These are phyloP conservation scores for Drosophila cracens DNA, from an alignment of 2,888 invertebrate species.

Conservation along the genomic window DNA sequence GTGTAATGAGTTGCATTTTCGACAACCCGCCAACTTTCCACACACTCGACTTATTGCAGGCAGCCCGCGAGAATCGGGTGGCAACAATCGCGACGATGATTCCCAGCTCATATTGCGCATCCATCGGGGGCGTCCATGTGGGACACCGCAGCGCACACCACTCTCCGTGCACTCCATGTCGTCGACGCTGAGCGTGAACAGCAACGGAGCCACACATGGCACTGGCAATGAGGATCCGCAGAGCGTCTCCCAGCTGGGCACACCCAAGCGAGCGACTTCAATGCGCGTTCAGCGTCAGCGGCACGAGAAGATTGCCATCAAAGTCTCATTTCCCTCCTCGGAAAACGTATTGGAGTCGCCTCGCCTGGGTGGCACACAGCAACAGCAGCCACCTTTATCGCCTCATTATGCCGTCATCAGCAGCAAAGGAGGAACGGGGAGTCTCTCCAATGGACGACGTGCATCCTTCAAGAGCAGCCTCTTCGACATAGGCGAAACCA, in stretches of 20 bases:
- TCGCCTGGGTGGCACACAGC: slow-evolving; percentile 65
- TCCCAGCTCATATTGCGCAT: slow-evolving; percentile 95
- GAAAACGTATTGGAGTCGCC: slow-evolving; percentile 87
- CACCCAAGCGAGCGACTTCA: slow-evolving; percentile 85
- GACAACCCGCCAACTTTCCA: slow-evolving; percentile 49
- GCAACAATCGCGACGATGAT: slow-evolving; percentile 92
- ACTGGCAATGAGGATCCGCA: slow-evolving; percentile 61
- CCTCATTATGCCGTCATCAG: slow-evolving; percentile 75
- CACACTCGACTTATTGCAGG: slow-evolving; percentile 86
- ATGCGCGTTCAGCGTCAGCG: slow-evolving; percentile 87
- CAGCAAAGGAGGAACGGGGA: slow-evolving; percentile 50
- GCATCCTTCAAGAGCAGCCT: slow-evolving; percentile 82
- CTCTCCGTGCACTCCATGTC: slow-evolving; percentile 87
- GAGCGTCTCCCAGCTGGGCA: slow-evolving; percentile 82
- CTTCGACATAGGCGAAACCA: slow-evolving; percentile 83
- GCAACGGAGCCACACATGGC: slow-evolving; percentile 70
- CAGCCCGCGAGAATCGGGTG: slow-evolving; percentile 86
- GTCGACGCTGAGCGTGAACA: slow-evolving; percentile 88
- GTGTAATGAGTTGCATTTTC: slow-evolving; percentile 53
- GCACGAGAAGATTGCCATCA: slow-evolving; percentile 92
- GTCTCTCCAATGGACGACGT: slow-evolving; percentile 76
- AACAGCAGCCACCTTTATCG: slow-evolving; percentile 63
- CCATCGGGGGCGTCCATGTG: slow-evolving; percentile 91
- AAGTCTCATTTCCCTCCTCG: slow-evolving; percentile 92
- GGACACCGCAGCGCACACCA: slow-evolving; percentile 86